phyloP scores from a whole-genome alignment of 2,888 invertebrate species.

The Erebia ligea region DNA sequence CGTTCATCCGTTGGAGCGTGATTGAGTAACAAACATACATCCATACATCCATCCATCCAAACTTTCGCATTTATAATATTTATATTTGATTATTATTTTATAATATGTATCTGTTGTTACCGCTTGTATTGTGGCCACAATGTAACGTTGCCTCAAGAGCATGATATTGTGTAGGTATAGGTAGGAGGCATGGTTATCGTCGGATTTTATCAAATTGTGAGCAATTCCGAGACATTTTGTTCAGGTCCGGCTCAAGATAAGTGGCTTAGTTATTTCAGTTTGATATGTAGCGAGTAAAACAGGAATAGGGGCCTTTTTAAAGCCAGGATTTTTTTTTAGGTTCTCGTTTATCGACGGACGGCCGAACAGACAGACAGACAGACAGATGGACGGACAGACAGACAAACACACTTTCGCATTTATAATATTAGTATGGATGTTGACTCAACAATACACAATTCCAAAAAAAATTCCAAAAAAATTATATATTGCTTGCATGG shows the following conservation, averaged over 20 bases:
- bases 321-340: not conserved
- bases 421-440: too few relatives aligned
- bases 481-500: too few relatives aligned
- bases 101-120: not conserved
- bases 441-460: too few relatives aligned
- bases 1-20: too few relatives aligned
- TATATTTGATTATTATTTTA: too few relatives aligned
- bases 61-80: too few relatives aligned
- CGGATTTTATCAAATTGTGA: constrained; percentile 38
- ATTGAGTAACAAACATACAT: too few relatives aligned
- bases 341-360: not conserved
- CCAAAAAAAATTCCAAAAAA: too few relatives aligned
- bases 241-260: constrained; percentile 17
- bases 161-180: constrained; percentile 24
- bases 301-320: not conserved
- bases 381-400: too few relatives aligned
- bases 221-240: constrained; percentile 34
- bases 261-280: constrained; percentile 24
- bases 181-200: constrained; percentile 36
- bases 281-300: constrained; percentile 1
- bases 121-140: constrained; percentile 18
- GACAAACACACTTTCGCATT: not conserved
- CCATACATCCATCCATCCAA: too few relatives aligned
- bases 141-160: constrained; percentile 34
- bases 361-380: too few relatives aligned